A percentile compares a stretch with the other conserved stretches of the same genome.
These are phyloP conservation scores for Myoxocephalus aenaeus DNA, from an alignment of 2,797 vertebrate genomes.

Conservation along the genomic window DNA sequence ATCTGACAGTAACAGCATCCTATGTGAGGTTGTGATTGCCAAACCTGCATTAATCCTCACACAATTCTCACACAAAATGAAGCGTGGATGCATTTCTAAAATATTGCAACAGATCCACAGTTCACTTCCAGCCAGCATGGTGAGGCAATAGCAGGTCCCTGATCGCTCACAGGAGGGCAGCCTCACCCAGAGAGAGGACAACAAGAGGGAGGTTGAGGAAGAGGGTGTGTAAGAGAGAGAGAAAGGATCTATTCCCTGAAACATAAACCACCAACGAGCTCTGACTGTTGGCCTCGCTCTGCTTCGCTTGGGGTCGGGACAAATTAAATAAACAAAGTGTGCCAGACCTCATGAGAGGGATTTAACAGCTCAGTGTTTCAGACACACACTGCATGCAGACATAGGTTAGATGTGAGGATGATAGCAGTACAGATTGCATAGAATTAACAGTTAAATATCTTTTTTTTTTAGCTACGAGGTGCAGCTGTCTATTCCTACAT, in stretches of 20 bases:
- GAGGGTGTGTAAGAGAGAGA: slow-evolving; percentile 13
- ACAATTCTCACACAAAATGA: background rate
- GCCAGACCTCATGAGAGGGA: slow-evolving; percentile 59
- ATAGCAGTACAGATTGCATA: slow-evolving; percentile 66
- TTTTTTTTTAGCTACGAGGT: background rate
- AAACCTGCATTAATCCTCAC: slow-evolving; percentile 7
- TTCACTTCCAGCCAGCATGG: slow-evolving; percentile 32
- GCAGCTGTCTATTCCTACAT: slow-evolving; percentile 6
- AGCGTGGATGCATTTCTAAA: slow-evolving; percentile 2
- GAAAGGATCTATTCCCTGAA: slow-evolving; percentile 50
- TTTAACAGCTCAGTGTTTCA: slow-evolving; percentile 42
- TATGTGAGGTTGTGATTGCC: slow-evolving; percentile 22
- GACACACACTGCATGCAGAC: slow-evolving; percentile 45
- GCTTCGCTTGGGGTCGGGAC: slow-evolving; percentile 63
- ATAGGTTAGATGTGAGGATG: slow-evolving; percentile 27
- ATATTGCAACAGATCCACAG: slow-evolving; percentile 33
- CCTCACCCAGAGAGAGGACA: slow-evolving; percentile 47
- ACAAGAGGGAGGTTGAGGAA: background rate
- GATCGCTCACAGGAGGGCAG: slow-evolving; percentile 66
- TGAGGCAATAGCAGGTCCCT: slow-evolving; percentile 41
- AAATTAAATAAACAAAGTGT: slow-evolving; percentile 55
- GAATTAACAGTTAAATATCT: slow-evolving; percentile 47
- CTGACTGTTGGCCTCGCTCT: slow-evolving; percentile 59
- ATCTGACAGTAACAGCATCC: slow-evolving; percentile 1
- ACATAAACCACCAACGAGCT: slow-evolving; percentile 49